Conservation (phyloP, 1,140 invertebrate genomes). For the Panulirus ornatus region DNA sequence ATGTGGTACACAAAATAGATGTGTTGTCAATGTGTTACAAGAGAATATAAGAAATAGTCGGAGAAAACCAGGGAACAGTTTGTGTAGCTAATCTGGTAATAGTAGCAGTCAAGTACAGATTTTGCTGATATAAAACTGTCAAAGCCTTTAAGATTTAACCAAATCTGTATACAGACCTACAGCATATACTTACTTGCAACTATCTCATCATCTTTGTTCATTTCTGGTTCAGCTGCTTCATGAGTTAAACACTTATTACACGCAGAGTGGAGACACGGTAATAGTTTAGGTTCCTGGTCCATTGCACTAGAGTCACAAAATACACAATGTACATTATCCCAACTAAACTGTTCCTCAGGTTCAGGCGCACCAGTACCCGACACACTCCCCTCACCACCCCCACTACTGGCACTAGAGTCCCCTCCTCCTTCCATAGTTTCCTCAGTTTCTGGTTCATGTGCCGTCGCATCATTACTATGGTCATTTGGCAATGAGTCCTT, state of each 20-base stretch:
- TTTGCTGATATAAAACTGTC: too few relatives aligned
- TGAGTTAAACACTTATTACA: conserved; percentile 87
- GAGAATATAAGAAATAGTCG: too few relatives aligned
- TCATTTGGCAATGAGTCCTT: conserved; percentile 12
- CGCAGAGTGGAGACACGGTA: conserved; percentile 91
- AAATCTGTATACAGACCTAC: too few relatives aligned
- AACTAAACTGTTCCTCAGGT: conserved; percentile 71
- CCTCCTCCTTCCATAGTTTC: conserved; percentile 43
- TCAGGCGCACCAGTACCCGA: conserved; percentile 60
- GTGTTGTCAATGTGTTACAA: too few relatives aligned
- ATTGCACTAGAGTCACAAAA: conserved; percentile 84
- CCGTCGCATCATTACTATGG: neutral
- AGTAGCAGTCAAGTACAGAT: too few relatives aligned
- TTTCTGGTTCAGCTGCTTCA: conserved; percentile 83
- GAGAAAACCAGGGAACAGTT: too few relatives aligned
- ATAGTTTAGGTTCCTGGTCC: conserved; percentile 84
- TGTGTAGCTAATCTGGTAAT: too few relatives aligned
- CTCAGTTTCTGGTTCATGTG: conserved; percentile 22
- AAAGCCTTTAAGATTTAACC: too few relatives aligned
- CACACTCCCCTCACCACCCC: conserved; percentile 72
- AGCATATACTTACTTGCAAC: conserved; percentile 73
- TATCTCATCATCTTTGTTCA: conserved; percentile 78
- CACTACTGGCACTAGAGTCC: conserved; percentile 65
- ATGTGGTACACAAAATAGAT: too few relatives aligned
- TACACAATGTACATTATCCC: conserved; percentile 81